These are phyloP conservation scores for Agonopterix subpropinquella DNA, from an alignment of 2,888 invertebrate species.

Conservation along the genomic window DNA sequence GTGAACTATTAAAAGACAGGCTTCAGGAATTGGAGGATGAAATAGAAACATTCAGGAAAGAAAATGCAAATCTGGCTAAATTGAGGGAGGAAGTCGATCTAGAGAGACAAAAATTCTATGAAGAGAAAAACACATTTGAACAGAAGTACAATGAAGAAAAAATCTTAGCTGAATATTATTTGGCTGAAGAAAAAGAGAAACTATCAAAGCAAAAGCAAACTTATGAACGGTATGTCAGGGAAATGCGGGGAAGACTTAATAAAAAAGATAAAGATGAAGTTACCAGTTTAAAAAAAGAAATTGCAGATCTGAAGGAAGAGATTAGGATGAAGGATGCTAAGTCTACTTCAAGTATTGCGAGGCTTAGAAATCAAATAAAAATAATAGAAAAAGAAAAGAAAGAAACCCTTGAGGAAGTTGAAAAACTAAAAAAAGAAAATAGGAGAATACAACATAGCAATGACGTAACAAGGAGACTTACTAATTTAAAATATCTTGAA, in stretches of 20 bases:
- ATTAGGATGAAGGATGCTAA: conserved; percentile 83
- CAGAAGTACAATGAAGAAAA: conserved; percentile 80
- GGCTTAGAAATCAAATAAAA: conserved; percentile 84
- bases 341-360: conserved; percentile 81
- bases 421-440: conserved; percentile 80
- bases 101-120: conserved; percentile 76
- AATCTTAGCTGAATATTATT: conserved; percentile 77
- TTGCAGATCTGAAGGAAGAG: conserved; percentile 79
- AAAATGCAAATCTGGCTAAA: conserved; percentile 65
- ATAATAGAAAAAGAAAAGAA: conserved; percentile 82
- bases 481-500: conserved; percentile 84
- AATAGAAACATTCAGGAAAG: conserved; percentile 70
- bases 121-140: conserved; percentile 75
- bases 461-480: conserved; percentile 69
- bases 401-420: conserved; percentile 78
- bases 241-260: conserved; percentile 78
- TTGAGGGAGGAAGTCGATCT: conserved; percentile 77
- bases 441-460: conserved; percentile 77
- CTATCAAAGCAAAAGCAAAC: conserved; percentile 79
- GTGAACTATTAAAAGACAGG: conserved; percentile 76
- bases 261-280: conserved; percentile 84
- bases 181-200: conserved; percentile 82
- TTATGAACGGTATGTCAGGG: conserved; percentile 80
- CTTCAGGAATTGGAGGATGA: conserved; percentile 80
- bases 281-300: conserved; percentile 77